Percentiles rank a stretch among this genome's conserved stretches.
phyloP scores from a whole-genome alignment of 2,797 vertebrate genomes.

The Arnoldichthys spilopterus region DNA sequence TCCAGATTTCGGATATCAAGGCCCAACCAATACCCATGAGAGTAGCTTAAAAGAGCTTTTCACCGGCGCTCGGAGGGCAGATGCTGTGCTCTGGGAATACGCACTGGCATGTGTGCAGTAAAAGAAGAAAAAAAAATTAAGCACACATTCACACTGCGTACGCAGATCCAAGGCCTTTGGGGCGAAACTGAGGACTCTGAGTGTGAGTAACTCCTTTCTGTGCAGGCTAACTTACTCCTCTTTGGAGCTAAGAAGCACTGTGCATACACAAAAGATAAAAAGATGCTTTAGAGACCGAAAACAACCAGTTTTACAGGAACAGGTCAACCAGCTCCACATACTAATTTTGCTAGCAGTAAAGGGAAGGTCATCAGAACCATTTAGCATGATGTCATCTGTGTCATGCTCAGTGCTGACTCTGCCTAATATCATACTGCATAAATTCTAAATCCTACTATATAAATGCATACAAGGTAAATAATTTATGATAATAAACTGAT shows the following conservation, averaged over 20 bases:
- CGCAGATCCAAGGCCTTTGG: neutral
- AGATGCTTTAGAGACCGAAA: neutral
- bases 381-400: neutral
- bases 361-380: neutral
- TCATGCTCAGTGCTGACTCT: neutral
- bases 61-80: slow-evolving; percentile 4
- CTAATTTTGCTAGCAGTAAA: neutral
- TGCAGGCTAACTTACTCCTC: neutral
- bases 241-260: neutral
- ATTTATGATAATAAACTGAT: too few species aligned
- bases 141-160: neutral
- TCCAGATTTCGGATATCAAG: slow-evolving; percentile 43
- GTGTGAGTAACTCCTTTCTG: neutral
- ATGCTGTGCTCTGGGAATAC: neutral
- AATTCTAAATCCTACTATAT: too few species aligned
- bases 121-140: neutral
- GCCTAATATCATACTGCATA: too few species aligned
- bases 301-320: neutral
- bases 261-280: neutral
- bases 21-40: slow-evolving; percentile 25
- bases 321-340: neutral
- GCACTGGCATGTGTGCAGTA: slow-evolving; percentile 1
- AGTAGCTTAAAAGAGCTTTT: slow-evolving; percentile 40
- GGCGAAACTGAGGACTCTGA: neutral
- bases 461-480: too few species aligned